Percentiles rank a stretch among this genome's conserved stretches.
Conservation (phyloP, 2,113 vertebrate genomes). For the Oceanites oceanicus region DNA sequence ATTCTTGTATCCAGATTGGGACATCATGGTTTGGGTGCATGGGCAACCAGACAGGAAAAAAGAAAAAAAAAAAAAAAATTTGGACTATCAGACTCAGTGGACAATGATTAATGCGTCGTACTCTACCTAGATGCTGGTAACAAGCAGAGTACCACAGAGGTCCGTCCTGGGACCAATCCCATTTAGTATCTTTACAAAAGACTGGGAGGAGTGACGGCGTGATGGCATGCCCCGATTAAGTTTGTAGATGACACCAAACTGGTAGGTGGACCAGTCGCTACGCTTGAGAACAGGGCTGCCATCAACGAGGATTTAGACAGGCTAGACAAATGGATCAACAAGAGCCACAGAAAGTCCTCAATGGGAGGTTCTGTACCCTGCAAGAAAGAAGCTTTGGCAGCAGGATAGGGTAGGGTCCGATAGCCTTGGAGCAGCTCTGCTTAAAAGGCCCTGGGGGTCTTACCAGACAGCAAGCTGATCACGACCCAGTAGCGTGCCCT, state of each 20-base stretch:
- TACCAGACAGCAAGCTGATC: neutral
- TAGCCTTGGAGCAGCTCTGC: neutral
- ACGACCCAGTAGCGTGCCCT: neutral
- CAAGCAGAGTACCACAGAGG: neutral
- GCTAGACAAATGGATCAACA: neutral
- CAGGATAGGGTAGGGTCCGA: neutral
- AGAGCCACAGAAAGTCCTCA: neutral
- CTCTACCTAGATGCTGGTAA: neutral
- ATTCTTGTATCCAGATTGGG: neutral
- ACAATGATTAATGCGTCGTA: neutral
- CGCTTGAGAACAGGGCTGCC: accelerated
- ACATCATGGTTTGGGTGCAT: neutral
- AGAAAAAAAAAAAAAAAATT: too few relatives aligned
- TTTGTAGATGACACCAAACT: neutral
- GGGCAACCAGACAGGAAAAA: neutral
- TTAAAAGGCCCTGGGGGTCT: neutral
- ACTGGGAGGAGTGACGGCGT: neutral
- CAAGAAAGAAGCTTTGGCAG: neutral
- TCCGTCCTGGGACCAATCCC: neutral
- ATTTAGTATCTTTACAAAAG: neutral
- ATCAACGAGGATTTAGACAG: neutral
- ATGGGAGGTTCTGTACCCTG: neutral
- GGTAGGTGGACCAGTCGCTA: neutral
- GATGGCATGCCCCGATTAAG: neutral
- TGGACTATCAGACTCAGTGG: neutral